phyloP scores from a whole-genome alignment of 2,113 vertebrate species.

The Tachysurus vachellii region DNA sequence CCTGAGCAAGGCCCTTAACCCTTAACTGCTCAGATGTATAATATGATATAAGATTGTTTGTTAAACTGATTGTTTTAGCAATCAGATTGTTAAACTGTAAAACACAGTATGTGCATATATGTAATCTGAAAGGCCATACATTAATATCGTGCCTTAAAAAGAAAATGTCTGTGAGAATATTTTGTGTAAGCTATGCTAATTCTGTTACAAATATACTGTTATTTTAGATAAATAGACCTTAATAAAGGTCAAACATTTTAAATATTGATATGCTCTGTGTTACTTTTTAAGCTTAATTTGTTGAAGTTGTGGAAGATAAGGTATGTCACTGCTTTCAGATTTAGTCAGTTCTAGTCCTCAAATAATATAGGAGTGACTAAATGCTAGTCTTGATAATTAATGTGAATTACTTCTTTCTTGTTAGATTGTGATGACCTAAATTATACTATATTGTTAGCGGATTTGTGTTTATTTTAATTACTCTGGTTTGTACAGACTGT shows the following conservation, averaged over 20 bases:
- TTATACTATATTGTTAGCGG: not conserved
- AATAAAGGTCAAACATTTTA: constrained; percentile 64
- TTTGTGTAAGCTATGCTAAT: constrained; percentile 56
- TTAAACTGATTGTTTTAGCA: not conserved
- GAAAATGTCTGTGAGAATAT: constrained; percentile 59
- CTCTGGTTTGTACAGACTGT: not conserved
- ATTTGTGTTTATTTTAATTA: not conserved
- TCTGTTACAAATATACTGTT: constrained; percentile 48
- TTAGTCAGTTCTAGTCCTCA: not conserved
- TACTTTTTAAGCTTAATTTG: constrained; percentile 31
- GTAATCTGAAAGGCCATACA: constrained; percentile 7
- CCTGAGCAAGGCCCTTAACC: too few relatives aligned
- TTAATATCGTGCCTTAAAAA: constrained; percentile 32
- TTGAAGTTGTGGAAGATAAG: not conserved
- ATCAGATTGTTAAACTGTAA: not conserved
- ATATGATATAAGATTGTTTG: not conserved
- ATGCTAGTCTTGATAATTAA: not conserved
- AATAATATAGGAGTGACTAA: not conserved
- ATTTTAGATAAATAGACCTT: constrained; percentile 46
- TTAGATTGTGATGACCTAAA: not conserved
- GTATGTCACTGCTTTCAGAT: not conserved
- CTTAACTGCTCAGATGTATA: too few relatives aligned
- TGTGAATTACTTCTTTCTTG: not conserved
- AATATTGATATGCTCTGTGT: constrained; percentile 56
- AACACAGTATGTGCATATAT: not conserved